Conservation (phyloP, 2,888 invertebrate genomes). For the Molorchus minor region DNA sequence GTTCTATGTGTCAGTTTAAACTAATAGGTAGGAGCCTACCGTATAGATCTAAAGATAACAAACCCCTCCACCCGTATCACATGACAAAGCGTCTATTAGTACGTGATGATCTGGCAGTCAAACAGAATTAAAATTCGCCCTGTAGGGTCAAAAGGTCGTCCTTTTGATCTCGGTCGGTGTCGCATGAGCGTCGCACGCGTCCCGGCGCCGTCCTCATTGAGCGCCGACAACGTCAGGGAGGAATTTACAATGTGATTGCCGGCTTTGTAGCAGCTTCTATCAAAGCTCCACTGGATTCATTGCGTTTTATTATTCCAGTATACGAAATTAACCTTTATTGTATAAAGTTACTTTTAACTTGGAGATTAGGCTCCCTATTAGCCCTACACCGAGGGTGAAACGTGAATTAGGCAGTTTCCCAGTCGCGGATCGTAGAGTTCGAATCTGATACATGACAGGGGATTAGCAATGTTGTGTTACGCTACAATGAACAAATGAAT, state of each 20-base stretch:
- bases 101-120: conserved; percentile 39
- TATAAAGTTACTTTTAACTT: conserved; percentile 38
- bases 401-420: conserved; percentile 4
- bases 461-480: neutral
- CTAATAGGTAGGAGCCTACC: no score
- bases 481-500: no score
- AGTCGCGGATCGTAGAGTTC: conserved; percentile 10
- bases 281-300: conserved; percentile 53
- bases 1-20: no score
- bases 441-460: neutral
- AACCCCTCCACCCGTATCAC: conserved; percentile 21
- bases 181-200: conserved; percentile 52
- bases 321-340: conserved; percentile 60
- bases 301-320: conserved; percentile 57
- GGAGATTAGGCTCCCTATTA: conserved; percentile 27
- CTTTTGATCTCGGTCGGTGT: conserved; percentile 47
- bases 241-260: conserved; percentile 63
- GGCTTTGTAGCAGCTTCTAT: conserved; percentile 56
- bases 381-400: conserved; percentile 21
- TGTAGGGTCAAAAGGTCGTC: conserved; percentile 35
- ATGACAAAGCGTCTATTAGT: conserved; percentile 35
- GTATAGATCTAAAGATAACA: conserved; percentile 18
- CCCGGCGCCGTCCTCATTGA: conserved; percentile 56
- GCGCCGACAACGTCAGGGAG: conserved; percentile 59
- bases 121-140: conserved; percentile 45